Evolutionary conservation across 2,888 invertebrate genomes (phyloP), one percentile per base, ranked within the genome.

Genomic region (Nephrotoma appendiculata): DNA sequence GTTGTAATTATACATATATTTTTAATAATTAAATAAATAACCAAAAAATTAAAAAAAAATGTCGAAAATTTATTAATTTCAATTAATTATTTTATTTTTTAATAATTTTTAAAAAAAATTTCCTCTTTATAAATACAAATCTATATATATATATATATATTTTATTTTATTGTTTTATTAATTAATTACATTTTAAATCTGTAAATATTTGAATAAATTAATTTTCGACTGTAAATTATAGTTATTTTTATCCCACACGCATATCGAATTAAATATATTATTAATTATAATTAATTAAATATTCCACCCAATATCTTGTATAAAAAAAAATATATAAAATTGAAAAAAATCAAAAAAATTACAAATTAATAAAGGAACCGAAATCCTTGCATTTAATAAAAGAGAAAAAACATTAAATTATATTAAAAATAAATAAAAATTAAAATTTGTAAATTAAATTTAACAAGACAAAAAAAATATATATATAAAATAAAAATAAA

Each of bases 341-440:
- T 45, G 31, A 86, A 45, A 48, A 86, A 9, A 45, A 87, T 83
- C 57, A 85, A 43, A 85, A 83, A 83, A 85, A 87, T 9, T 41
- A 85, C 42, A 86, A 44, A 45, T 41, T 71, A 86, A 57, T 57
- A 86, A 87, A 88, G 88, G 88, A 88, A 88, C 88, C 88, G 87
- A 87, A 87, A 88, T 88, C 88, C 87, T 88, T 88, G 88, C 88
- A 88, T 88, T 87, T 87, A 87, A 86, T 45, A 43, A 44, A 86
- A 87, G 87, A 87, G 87, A 86, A 86, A 48, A 87, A 86, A 87
- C 86, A 31, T 87, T 71, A 87, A 87, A 87, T 83, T 45, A 83
- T 31, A 31, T 43, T 86, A 87, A 86, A 86, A 86, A 86, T 11
- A 83, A 83, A 83, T 71, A 19, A 84, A 85, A 44, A 45, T 44